Conservation (phyloP, 1,140 invertebrate species). For the Pseudomyrmex flavicornis region DNA sequence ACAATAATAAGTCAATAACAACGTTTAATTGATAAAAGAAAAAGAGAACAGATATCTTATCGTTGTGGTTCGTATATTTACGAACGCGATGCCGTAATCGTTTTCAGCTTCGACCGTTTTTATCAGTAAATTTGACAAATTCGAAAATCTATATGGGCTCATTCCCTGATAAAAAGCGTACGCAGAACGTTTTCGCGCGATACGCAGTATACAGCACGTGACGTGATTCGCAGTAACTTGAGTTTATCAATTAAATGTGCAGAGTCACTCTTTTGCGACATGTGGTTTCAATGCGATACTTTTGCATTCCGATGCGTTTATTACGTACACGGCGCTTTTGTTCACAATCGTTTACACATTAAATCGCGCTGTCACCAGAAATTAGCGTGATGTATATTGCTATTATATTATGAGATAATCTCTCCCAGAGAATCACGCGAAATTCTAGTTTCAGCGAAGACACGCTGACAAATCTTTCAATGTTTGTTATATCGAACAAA, state of each 20-base stretch:
- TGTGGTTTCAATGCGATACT: background rate
- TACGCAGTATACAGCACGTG: background rate
- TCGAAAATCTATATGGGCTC: slow-evolving; percentile 11
- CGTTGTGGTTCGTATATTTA: background rate
- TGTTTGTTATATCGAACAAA: background rate
- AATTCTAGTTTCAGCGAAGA: background rate
- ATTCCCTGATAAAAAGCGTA: slow-evolving; percentile 33
- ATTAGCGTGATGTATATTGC: no score
- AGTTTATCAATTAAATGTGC: slow-evolving; percentile 20
- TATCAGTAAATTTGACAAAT: slow-evolving; percentile 22
- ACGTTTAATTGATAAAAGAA: slow-evolving; percentile 9
- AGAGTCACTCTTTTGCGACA: background rate
- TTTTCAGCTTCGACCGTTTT: background rate
- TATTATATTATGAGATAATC: background rate
- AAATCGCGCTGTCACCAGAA: background rate
- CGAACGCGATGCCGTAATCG: background rate
- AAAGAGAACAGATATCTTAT: background rate
- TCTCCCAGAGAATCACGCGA: no score
- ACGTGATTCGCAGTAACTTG: background rate
- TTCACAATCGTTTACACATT: background rate
- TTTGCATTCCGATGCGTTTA: background rate
- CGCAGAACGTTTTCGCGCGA: slow-evolving; percentile 19
- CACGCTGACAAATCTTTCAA: background rate
- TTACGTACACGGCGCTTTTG: background rate
- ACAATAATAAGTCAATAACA: background rate